A percentile compares a stretch with the other conserved stretches of the same genome.
These are phyloP conservation scores for Poecilia latipinna DNA, from an alignment of 2,113 vertebrate genomes.

Conservation along the genomic window DNA sequence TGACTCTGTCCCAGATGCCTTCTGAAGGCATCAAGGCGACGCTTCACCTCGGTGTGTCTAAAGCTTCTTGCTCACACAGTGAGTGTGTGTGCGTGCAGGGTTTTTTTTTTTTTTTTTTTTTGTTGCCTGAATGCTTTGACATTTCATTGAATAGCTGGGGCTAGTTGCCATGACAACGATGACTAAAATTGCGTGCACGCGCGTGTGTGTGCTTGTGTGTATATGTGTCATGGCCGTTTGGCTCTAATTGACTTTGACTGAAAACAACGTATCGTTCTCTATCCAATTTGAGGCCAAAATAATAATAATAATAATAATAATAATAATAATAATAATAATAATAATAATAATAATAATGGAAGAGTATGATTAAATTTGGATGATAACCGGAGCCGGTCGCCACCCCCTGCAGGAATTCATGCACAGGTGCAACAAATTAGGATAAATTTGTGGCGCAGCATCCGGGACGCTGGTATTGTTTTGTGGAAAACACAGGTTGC, in stretches of 20 bases:
- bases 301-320: not conserved
- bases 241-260: constrained; percentile 42
- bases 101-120: not conserved
- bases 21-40: constrained; percentile 17
- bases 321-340: too few species aligned
- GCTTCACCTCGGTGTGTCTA: constrained; percentile 12
- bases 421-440: not conserved
- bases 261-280: constrained; percentile 38
- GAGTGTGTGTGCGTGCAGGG: constrained; percentile 6
- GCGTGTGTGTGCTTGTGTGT: constrained; percentile 13
- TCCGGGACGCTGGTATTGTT: not conserved
- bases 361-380: constrained; percentile 42
- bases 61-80: constrained; percentile 3
- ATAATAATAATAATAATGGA: not conserved
- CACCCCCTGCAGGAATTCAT: not conserved
- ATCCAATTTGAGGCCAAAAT: constrained; percentile 37
- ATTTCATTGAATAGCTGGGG: constrained; percentile 70
- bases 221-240: constrained; percentile 14
- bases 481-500: not conserved
- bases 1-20: not conserved
- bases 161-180: constrained; percentile 72
- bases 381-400: not conserved
- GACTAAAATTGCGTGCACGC: constrained; percentile 36
- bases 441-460: constrained; percentile 1
- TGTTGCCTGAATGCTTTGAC: constrained; percentile 61